A percentile compares a stretch with the other conserved stretches of the same genome.
Evolutionary conservation across 1,140 invertebrate genomes (phyloP).

Genomic region (Neotoxoptera formosana): DNA sequence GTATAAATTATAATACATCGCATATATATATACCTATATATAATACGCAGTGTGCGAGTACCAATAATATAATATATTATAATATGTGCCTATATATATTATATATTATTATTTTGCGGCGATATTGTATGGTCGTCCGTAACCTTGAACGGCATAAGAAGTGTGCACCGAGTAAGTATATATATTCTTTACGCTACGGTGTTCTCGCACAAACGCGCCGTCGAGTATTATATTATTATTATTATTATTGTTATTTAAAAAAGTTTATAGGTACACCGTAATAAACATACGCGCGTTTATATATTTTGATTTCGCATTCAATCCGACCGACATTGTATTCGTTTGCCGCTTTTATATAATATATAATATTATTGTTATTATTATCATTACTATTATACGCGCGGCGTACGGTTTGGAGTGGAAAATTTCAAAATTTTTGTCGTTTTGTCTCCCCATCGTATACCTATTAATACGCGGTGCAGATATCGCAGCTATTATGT

Average conservation of each 20-base stretch:
- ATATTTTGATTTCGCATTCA: conserved; percentile 27
- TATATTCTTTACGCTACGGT: too few species aligned
- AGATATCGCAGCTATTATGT: background rate
- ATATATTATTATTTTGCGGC: background rate
- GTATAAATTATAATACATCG: background rate
- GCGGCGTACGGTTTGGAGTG: background rate
- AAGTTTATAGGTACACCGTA: too few species aligned
- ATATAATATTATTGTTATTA: background rate
- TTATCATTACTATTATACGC: background rate
- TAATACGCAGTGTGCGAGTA: too few species aligned
- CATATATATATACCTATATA: too few species aligned
- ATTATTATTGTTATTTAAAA: too few species aligned
- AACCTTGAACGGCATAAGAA: conserved; percentile 7
- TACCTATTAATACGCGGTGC: background rate
- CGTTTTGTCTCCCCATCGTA: background rate
- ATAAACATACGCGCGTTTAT: background rate
- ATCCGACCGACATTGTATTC: background rate
- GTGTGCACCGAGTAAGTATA: too few species aligned
- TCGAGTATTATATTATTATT: background rate
- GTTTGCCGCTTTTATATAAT: background rate
- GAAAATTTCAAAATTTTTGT: conserved; percentile 5
- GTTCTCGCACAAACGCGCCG: background rate
- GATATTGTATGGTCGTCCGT: background rate
- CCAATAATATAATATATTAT: background rate
- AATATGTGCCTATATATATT: too few species aligned